Conservation (phyloP, 1,140 invertebrate genomes). For the Formica selysi region DNA sequence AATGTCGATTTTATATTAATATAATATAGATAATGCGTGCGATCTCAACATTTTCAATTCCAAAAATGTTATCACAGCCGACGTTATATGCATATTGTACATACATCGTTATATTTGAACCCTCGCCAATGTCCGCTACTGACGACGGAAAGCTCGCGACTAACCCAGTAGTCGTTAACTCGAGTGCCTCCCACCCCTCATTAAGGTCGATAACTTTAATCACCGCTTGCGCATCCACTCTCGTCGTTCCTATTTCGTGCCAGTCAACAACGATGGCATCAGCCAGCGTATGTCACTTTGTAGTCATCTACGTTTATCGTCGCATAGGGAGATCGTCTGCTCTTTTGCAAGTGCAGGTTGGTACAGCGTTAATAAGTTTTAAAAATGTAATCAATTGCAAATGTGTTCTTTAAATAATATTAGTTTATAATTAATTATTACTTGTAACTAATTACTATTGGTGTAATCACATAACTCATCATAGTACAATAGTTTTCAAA, state of each 20-base stretch:
- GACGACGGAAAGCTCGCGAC: slow-evolving; percentile 27
- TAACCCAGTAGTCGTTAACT: slow-evolving; percentile 45
- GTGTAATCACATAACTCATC: background rate
- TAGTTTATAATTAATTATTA: background rate
- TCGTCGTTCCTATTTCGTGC: slow-evolving; percentile 38
- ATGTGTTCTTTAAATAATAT: background rate
- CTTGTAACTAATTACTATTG: no score
- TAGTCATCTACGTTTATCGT: slow-evolving; percentile 23
- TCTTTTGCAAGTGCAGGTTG: slow-evolving; percentile 3
- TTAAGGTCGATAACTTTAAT: slow-evolving; percentile 58
- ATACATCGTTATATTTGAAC: slow-evolving; percentile 7
- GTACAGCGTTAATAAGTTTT: background rate
- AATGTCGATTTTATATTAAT: slow-evolving; percentile 21
- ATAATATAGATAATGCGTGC: slow-evolving; percentile 23
- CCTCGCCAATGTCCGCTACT: background rate
- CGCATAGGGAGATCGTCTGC: background rate
- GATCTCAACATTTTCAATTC: background rate
- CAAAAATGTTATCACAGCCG: background rate
- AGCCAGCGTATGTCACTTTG: slow-evolving; percentile 27
- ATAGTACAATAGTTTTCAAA: background rate
- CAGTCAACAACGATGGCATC: slow-evolving; percentile 42
- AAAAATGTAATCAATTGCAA: background rate
- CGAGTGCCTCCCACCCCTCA: slow-evolving; percentile 30
- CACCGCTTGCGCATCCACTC: slow-evolving; percentile 42
- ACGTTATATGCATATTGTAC: background rate